Base-by-base conservation (phyloP, 2,888 invertebrate species). In the Callinectes sapidus region DNA sequence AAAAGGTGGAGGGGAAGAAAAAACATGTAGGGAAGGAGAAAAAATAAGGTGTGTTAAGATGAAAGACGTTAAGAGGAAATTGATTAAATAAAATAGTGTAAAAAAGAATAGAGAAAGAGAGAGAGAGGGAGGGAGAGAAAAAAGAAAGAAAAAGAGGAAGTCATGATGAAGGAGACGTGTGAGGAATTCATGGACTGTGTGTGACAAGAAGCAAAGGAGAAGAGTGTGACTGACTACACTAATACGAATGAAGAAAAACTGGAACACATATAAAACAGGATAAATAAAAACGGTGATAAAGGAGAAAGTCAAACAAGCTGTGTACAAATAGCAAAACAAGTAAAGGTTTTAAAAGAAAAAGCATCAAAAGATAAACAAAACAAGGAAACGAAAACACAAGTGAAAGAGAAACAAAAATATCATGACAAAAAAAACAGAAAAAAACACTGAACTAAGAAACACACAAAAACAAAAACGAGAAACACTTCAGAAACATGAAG, bases 61-160 rank as follows among this genome's bases (percentile, higher is more conserved):
- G 81, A 81, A 81, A 81, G 81, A 35, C 32, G 81, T 81, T 81
- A 35, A 32, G 81, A 81, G 81, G 23, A 81, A 81, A 81, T 81
- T 81, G 81, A 81, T 81, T 81, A 81, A 71, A 71, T 71, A 71
- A 71, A 28, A 71, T 28, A 71, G 23, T 28, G 71, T 2, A 71
- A 71, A 71, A 32, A 35, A 28, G 8, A 28, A 18, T n/a, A n/a
- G n/a, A n/a, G n/a, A n/a, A n/a, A n/a, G n/a, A n/a, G n/a, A n/a
- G n/a, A n/a, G n/a, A n/a, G n/a, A 61, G 71, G 39, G 2, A 71
- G 8, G 28, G 23, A 71, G 28, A 71, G 23, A 71, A 10, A 81
- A 16, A 35, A 16, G 35, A 16, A 81, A 35, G 1, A 2, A 23
- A 61, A 61, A 61, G 61, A 16, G 61, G 18, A 61, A 61, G 61